Evolutionary conservation across 2,797 vertebrate species (phyloP).

Genomic region (Gephyroberyx darwinii): DNA sequence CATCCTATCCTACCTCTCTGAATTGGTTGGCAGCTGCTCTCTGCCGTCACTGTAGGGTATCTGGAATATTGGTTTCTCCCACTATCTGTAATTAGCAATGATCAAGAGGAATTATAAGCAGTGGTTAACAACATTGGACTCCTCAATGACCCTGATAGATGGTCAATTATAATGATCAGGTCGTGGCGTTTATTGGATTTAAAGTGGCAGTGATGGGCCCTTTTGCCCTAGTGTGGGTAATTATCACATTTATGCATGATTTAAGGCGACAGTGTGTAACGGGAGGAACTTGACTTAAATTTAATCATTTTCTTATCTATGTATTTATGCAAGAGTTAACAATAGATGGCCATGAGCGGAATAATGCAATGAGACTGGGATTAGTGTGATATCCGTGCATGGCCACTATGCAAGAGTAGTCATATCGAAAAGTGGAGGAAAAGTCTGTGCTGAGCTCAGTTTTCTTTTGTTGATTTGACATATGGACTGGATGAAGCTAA

Average conservation of each 20-base stretch:
- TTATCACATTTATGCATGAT: conserved; percentile 86
- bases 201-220: conserved; percentile 83
- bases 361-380: conserved; percentile 69
- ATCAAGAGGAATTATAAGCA: conserved; percentile 85
- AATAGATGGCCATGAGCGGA: conserved; percentile 67
- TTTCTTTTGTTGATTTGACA: conserved; percentile 14
- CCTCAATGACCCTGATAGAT: conserved; percentile 85
- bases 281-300: conserved; percentile 80
- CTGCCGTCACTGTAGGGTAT: conserved; percentile 32
- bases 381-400: conserved; percentile 62
- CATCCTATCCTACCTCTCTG: conserved; percentile 35
- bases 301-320: conserved; percentile 83
- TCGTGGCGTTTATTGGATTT: conserved; percentile 83
- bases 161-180: conserved; percentile 87
- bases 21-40: conserved; percentile 59
- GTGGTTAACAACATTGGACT: conserved; percentile 79
- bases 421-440: conserved; percentile 30
- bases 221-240: conserved; percentile 80
- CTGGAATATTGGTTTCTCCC: conserved; percentile 77
- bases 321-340: conserved; percentile 83
- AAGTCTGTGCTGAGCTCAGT: conserved; percentile 14
- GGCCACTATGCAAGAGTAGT: conserved; percentile 20
- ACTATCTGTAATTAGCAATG: conserved; percentile 84
- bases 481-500: not conserved
- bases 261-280: conserved; percentile 80